Evolutionary conservation across 2,113 vertebrate species (phyloP).

Genomic region (Melanerpes aurifrons): DNA sequence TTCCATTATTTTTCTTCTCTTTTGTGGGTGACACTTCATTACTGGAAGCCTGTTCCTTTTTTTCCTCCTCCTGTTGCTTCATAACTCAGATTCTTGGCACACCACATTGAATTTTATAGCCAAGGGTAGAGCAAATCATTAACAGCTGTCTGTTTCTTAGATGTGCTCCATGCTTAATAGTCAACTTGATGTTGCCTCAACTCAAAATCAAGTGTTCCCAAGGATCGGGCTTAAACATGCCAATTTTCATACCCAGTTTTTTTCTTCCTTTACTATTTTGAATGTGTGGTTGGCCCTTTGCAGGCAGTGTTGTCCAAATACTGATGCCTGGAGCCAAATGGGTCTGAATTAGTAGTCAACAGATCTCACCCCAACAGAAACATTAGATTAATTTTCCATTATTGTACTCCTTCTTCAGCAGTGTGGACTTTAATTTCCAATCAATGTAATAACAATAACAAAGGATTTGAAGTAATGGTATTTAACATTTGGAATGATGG

Average conservation of each 20-base stretch:
- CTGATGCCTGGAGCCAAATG: not conserved
- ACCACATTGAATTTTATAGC: conserved; percentile 55
- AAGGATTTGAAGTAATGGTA: not conserved
- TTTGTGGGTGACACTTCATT: conserved; percentile 71
- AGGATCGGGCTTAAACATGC: not conserved
- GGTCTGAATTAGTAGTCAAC: conserved; percentile 1
- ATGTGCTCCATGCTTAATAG: conserved; percentile 6
- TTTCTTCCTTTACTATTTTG: conserved; percentile 11
- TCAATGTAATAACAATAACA: not conserved
- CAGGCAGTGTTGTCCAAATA: conserved; percentile 18
- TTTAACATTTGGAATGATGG: not conserved
- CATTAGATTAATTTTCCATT: conserved; percentile 17
- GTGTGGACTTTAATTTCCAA: conserved; percentile 2
- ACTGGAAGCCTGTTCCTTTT: conserved; percentile 44
- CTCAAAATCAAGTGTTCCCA: conserved; percentile 6
- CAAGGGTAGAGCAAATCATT: conserved; percentile 59
- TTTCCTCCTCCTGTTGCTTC: conserved; percentile 25
- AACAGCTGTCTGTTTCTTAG: conserved; percentile 55
- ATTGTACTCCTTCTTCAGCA: conserved; percentile 7
- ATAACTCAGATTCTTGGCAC: conserved; percentile 71
- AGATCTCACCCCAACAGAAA: not conserved
- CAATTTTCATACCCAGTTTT: conserved; percentile 45
- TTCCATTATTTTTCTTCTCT: conserved; percentile 40
- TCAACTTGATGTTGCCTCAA: not conserved
- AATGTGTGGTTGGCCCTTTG: not conserved